Evolutionary conservation across 1,140 invertebrate genomes (phyloP).

Genomic region (Halotydeus destructor): DNA sequence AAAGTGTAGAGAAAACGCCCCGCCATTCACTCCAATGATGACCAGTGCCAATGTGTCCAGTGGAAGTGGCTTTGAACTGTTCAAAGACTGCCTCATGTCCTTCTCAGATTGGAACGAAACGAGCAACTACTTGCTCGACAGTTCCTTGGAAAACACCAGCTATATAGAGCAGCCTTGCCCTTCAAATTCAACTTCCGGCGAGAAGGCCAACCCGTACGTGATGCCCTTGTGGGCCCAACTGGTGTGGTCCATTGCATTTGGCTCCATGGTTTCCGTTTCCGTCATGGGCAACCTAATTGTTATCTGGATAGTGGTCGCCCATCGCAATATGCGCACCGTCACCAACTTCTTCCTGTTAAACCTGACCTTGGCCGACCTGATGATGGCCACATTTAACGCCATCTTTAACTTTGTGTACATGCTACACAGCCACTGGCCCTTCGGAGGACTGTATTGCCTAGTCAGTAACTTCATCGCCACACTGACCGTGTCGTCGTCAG

Average conservation of each 20-base stretch:
- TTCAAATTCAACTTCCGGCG: neutral
- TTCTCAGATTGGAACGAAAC: neutral
- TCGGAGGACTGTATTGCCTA: constrained; percentile 78
- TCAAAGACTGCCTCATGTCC: too few species aligned
- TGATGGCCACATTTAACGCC: constrained; percentile 77
- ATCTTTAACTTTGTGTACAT: constrained; percentile 85
- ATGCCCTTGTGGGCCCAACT: constrained; percentile 33
- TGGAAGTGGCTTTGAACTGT: too few species aligned
- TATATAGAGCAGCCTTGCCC: neutral
- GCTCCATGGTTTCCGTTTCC: constrained; percentile 69
- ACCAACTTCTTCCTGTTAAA: constrained; percentile 94
- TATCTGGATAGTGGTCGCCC: constrained; percentile 75
- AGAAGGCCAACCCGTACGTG: neutral
- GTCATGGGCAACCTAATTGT: constrained; percentile 79
- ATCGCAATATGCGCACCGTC: constrained; percentile 64
- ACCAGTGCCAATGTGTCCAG: too few species aligned
- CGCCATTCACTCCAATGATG: too few species aligned
- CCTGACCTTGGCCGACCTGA: constrained; percentile 67
- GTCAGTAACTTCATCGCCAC: constrained; percentile 65
- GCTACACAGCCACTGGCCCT: constrained; percentile 77
- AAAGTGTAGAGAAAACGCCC: too few species aligned
- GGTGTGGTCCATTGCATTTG: constrained; percentile 60
- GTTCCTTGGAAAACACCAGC: neutral
- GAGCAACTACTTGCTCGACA: neutral
- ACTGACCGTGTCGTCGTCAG: constrained; percentile 50